Conservation (phyloP, 1,140 invertebrate species). For the Bombus fervidus region DNA sequence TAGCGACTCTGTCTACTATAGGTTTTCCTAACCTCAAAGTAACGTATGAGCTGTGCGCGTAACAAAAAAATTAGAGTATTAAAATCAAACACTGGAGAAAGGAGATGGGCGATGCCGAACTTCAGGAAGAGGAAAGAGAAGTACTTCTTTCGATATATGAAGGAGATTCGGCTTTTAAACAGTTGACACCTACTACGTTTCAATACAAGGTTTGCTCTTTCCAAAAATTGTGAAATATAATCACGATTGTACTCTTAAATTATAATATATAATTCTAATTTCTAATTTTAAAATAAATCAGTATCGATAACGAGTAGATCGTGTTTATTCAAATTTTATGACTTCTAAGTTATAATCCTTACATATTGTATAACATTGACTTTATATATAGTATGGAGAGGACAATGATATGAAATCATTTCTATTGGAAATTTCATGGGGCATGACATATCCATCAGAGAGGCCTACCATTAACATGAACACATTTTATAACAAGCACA, state of each 20-base stretch:
- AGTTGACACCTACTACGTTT: constrained; percentile 89
- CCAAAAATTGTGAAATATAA: background rate
- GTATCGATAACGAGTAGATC: background rate
- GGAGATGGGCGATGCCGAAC: constrained; percentile 85
- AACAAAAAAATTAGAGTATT: background rate
- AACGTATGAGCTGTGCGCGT: constrained; percentile 30
- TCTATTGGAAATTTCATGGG: constrained; percentile 94
- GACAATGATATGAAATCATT: constrained; percentile 92
- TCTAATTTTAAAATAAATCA: background rate
- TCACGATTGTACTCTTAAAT: background rate
- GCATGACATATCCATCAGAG: constrained; percentile 91
- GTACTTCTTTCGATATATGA: constrained; percentile 97
- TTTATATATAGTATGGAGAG: constrained; percentile 89
- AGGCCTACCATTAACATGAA: constrained; percentile 93
- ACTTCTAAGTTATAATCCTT: background rate
- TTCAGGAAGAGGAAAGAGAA: constrained; percentile 94
- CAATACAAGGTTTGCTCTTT: constrained; percentile 92
- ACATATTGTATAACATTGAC: constrained; percentile 1
- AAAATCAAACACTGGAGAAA: background rate
- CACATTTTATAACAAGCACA: constrained; percentile 96
- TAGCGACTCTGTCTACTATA: background rate
- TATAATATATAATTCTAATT: background rate
- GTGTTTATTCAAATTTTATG: background rate
- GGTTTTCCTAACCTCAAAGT: constrained; percentile 16
- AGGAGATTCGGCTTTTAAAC: constrained; percentile 93